phyloP scores from a whole-genome alignment of 92 coral and sea anemone species.

The Virgularia gustaviana region DNA sequence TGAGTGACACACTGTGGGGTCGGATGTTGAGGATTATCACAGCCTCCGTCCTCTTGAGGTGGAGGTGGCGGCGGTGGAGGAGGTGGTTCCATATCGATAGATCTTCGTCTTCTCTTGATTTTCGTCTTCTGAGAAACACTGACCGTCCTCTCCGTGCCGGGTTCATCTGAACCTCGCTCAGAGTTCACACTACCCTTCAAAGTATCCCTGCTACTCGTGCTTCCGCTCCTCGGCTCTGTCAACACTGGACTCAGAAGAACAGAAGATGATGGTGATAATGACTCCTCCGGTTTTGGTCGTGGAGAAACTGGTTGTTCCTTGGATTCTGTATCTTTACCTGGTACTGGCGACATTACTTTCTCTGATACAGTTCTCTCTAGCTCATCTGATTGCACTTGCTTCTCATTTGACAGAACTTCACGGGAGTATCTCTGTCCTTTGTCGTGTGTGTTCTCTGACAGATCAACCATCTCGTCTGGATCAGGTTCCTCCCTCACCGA shows the following conservation, averaged over 20 bases:
- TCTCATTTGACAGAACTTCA: background rate
- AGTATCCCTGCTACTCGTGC: no score
- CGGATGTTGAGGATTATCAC: background rate
- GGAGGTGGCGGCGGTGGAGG: constrained; percentile 79
- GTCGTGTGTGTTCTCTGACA: background rate
- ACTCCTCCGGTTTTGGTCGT: background rate
- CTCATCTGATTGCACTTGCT: background rate
- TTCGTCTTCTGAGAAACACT: constrained; percentile 38
- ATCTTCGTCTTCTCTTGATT: constrained; percentile 33
- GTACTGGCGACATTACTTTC: background rate
- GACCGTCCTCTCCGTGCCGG: no score
- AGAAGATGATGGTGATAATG: no score
- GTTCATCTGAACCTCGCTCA: no score
- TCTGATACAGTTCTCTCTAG: background rate
- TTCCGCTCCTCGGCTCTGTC: no score
- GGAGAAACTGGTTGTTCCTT: background rate
- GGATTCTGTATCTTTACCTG: constrained; percentile 24
- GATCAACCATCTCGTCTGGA: constrained; percentile 9
- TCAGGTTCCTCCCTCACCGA: constrained; percentile 2
- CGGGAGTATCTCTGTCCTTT: background rate
- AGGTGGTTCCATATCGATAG: constrained; percentile 49
- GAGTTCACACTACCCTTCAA: no score
- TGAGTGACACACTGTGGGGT: constrained; percentile 10
- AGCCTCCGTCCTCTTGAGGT: constrained; percentile 39
- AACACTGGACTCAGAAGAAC: background rate